These are phyloP conservation scores for Camptogramma bilineatum DNA, from an alignment of 2,888 invertebrate species.

Conservation along the genomic window DNA sequence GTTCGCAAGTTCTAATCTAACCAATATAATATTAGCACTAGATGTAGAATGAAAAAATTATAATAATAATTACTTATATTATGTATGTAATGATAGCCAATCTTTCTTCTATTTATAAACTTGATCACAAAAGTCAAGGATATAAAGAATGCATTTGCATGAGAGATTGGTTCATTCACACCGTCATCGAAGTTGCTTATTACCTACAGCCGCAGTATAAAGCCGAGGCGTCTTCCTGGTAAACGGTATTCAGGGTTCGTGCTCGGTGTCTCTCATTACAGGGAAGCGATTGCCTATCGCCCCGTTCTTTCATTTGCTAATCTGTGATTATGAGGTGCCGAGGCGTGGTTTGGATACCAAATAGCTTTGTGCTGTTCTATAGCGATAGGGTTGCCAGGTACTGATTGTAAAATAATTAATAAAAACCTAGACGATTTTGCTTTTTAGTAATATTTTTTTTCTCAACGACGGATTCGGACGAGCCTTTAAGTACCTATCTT, in stretches of 20 bases:
- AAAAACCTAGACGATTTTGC: no score
- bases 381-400: conserved; percentile 10
- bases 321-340: conserved; percentile 68
- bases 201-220: conserved; percentile 23
- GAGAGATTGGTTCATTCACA: conserved; percentile 34
- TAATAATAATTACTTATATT: no score
- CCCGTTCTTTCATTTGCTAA: conserved; percentile 69
- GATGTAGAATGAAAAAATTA: no score
- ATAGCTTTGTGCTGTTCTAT: conserved; percentile 14
- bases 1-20: no score
- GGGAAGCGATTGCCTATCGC: conserved; percentile 61
- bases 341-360: conserved; percentile 43
- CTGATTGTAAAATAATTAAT: no score
- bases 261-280: conserved; percentile 66
- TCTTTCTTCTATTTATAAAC: not conserved
- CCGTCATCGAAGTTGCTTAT: conserved; percentile 26
- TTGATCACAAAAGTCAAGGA: not conserved
- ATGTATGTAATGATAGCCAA: no score
- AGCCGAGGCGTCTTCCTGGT: conserved; percentile 39
- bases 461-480: no score
- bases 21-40: no score
- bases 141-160: not conserved
- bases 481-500: no score
- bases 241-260: conserved; percentile 55
- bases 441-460: no score